phyloP scores from a whole-genome alignment of 2,113 vertebrate species.

The Aptenodytes patagonicus region DNA sequence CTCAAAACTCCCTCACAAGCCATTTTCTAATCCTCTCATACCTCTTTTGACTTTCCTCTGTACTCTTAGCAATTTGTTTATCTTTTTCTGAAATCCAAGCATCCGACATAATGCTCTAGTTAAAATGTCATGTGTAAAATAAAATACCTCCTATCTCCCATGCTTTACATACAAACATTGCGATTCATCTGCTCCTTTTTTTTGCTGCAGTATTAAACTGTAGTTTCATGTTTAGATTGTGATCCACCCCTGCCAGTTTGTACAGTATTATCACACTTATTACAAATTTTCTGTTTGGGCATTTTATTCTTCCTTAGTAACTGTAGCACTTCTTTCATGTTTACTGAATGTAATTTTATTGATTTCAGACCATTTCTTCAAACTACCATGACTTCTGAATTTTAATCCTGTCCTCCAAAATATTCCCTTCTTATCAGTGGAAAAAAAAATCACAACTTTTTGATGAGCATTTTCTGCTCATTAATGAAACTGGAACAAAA shows the following conservation, averaged over 20 bases:
- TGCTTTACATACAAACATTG: background rate
- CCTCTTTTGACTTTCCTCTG: background rate
- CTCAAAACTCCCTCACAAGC: background rate
- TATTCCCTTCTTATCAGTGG: background rate
- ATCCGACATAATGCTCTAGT: background rate
- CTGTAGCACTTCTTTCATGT: background rate
- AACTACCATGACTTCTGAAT: background rate
- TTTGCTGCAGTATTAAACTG: background rate
- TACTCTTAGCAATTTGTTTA: background rate
- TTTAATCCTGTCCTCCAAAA: background rate
- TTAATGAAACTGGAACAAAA: background rate
- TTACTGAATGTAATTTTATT: background rate
- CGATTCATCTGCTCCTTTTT: background rate
- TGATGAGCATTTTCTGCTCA: background rate
- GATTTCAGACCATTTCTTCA: background rate
- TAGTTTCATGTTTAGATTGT: background rate
- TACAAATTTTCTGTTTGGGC: background rate
- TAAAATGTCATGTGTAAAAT: background rate
- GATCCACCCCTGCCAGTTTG: background rate
- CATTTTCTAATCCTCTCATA: background rate
- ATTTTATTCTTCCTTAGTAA: background rate
- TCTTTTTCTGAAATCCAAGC: background rate
- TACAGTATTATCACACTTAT: background rate
- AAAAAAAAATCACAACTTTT: background rate
- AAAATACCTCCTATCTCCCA: background rate